These are phyloP conservation scores for Andricus curvator DNA, from an alignment of 2,888 invertebrate species.

Conservation along the genomic window DNA sequence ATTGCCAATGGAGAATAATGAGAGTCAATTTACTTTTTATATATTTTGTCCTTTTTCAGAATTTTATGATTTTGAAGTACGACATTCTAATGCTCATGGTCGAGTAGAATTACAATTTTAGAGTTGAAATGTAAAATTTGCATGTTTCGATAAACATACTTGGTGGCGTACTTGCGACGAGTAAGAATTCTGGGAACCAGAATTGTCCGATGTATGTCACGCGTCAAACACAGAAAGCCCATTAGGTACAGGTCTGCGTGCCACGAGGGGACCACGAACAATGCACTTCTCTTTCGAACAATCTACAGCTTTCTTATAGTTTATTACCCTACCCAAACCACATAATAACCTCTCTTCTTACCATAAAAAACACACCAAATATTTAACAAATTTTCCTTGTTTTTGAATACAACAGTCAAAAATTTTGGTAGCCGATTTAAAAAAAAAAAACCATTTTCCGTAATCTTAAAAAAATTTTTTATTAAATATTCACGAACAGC, in stretches of 20 bases:
- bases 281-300: slow-evolving; percentile 53
- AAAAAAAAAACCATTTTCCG: no score
- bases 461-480: no score
- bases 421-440: no score
- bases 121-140: slow-evolving; percentile 47
- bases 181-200: slow-evolving; percentile 52
- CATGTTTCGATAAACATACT: slow-evolving; percentile 53
- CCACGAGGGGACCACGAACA: slow-evolving; percentile 55
- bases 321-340: slow-evolving; percentile 19
- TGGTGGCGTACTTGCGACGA: slow-evolving; percentile 47
- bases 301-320: slow-evolving; percentile 41
- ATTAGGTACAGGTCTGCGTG: slow-evolving; percentile 67
- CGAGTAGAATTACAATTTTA: slow-evolving; percentile 27
- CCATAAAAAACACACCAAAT: slow-evolving; percentile 5
- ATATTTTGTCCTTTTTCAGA: background rate
- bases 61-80: background rate
- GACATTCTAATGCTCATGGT: slow-evolving; percentile 6
- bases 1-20: background rate
- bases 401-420: no score
- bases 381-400: background rate
- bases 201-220: slow-evolving; percentile 58
- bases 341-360: slow-evolving; percentile 15
- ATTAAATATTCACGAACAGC: no score
- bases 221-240: slow-evolving; percentile 71
- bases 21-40: no score